Percentiles rank a stretch among this genome's conserved stretches.
Conservation (phyloP, 1,140 invertebrate genomes). For the Berghia stephanieae region DNA sequence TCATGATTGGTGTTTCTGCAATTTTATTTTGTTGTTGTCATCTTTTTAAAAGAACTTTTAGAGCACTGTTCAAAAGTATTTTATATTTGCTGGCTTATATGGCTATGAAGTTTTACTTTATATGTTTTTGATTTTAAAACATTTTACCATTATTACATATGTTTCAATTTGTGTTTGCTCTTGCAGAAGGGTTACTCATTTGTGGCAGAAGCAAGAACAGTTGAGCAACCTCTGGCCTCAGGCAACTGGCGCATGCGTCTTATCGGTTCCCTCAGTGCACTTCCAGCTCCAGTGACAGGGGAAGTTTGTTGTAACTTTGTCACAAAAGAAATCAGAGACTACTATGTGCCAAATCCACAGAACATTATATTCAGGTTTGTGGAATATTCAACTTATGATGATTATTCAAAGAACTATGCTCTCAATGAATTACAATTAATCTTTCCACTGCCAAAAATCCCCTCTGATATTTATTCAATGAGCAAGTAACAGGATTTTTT, state of each 20-base stretch:
- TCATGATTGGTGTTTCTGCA: neutral
- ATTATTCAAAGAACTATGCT: neutral
- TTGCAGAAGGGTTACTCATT: conserved; percentile 65
- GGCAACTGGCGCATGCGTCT: conserved; percentile 64
- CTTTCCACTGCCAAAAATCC: too few relatives aligned
- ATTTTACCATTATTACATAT: too few relatives aligned
- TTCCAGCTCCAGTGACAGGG: conserved; percentile 49
- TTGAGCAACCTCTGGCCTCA: conserved; percentile 53
- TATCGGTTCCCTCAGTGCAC: conserved; percentile 62
- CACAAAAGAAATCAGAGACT: conserved; percentile 62
- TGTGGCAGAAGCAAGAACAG: conserved; percentile 62
- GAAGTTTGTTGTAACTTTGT: conserved; percentile 62
- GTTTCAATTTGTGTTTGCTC: conserved; percentile 23
- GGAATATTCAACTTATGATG: neutral
- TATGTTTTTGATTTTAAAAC: too few relatives aligned
- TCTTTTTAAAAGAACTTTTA: neutral
- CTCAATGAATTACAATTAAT: neutral
- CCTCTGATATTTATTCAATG: too few relatives aligned
- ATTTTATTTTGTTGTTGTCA: neutral
- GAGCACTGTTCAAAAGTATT: neutral
- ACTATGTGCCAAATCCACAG: conserved; percentile 63
- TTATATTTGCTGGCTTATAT: too few relatives aligned
- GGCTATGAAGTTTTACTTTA: neutral
- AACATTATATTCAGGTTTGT: conserved; percentile 64
- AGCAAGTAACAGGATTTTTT: too few relatives aligned